A percentile compares a stretch with the other conserved stretches of the same genome.
Conservation (phyloP, 2,113 vertebrate species). For the Perca schrenkii region DNA sequence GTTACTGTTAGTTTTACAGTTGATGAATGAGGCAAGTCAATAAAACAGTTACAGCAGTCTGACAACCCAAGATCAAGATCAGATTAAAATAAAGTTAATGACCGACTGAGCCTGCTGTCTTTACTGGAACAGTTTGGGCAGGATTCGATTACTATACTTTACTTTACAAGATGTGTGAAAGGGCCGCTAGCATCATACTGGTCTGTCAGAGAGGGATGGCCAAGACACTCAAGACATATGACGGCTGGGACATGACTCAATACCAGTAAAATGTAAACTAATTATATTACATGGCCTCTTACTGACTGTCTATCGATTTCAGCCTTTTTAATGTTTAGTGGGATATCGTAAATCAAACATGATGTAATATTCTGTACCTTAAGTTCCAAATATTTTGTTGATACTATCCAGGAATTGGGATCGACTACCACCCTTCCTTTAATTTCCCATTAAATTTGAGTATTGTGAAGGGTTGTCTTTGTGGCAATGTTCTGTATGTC, state of each 20-base stretch:
- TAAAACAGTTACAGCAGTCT: not conserved
- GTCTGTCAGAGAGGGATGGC: conserved; percentile 23
- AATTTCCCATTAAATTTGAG: conserved; percentile 55
- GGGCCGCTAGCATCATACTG: conserved; percentile 14
- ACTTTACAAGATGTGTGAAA: conserved; percentile 28
- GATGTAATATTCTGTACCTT: conserved; percentile 53
- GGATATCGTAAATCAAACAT: conserved; percentile 61
- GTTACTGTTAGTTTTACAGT: not conserved
- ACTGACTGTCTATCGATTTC: conserved; percentile 73
- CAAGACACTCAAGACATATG: conserved; percentile 33
- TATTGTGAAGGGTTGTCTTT: conserved; percentile 58
- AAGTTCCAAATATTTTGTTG: conserved; percentile 45
- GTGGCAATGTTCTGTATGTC: conserved; percentile 49
- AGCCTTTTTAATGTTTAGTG: conserved; percentile 57
- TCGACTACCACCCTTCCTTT: conserved; percentile 41
- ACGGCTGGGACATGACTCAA: conserved; percentile 66
- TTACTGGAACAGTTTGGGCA: conserved; percentile 11
- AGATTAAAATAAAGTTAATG: conserved; percentile 1
- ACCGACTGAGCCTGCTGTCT: not conserved
- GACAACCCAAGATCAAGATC: not conserved
- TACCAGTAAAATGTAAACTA: conserved; percentile 76
- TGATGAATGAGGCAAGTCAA: not conserved
- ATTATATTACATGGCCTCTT: conserved; percentile 72
- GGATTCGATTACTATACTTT: conserved; percentile 8
- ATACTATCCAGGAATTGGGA: conserved; percentile 48